phyloP scores from a whole-genome alignment of 2,797 vertebrate species.

The Hemitrygon akajei region DNA sequence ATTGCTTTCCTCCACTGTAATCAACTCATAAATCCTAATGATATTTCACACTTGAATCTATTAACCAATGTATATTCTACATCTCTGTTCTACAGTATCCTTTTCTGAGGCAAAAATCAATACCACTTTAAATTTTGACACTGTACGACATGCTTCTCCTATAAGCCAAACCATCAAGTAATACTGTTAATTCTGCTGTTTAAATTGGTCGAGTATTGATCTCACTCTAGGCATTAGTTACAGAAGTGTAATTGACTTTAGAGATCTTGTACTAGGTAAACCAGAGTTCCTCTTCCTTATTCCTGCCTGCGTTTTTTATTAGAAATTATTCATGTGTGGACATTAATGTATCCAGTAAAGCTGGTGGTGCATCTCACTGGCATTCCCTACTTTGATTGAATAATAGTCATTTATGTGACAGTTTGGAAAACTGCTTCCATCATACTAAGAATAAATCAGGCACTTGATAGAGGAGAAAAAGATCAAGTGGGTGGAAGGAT shows the following conservation, averaged over 20 bases:
- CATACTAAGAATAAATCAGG: neutral
- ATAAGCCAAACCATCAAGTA: neutral
- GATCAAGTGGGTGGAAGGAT: neutral
- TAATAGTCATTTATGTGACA: neutral
- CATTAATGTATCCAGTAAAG: neutral
- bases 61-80: neutral
- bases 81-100: neutral
- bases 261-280: neutral
- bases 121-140: neutral
- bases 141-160: neutral
- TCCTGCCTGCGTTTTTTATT: neutral
- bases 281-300: neutral
- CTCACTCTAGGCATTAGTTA: neutral
- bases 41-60: neutral
- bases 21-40: neutral
- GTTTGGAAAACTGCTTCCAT: neutral
- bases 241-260: neutral
- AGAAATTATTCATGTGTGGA: neutral
- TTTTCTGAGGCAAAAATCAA: constrained; percentile 9
- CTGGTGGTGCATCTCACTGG: neutral
- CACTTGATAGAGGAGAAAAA: neutral
- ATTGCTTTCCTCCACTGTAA: neutral
- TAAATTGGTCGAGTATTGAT: neutral
- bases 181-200: neutral
- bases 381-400: neutral